phyloP scores from a whole-genome alignment of 1,140 invertebrate genomes.

The Sycobia sp. region DNA sequence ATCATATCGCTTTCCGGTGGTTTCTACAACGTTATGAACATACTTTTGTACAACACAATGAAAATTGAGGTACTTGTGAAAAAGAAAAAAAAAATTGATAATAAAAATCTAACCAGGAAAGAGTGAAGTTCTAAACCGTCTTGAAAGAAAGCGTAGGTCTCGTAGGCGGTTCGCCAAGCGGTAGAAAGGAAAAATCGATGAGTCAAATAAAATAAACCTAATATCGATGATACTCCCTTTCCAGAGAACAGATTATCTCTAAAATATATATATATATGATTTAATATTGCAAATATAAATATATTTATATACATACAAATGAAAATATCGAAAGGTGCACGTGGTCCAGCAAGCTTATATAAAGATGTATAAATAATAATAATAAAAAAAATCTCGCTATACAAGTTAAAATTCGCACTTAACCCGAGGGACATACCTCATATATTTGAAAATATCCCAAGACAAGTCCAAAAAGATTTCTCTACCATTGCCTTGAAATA shows the following conservation, averaged over 20 bases:
- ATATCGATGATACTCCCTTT: constrained; percentile 43
- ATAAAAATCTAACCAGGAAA: constrained; percentile 41
- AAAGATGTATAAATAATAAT: too few relatives aligned
- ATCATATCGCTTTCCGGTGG: constrained; percentile 44
- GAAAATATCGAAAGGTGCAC: constrained; percentile 19
- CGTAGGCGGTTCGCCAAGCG: constrained; percentile 38
- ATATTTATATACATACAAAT: constrained; percentile 27
- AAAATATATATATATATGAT: constrained; percentile 35
- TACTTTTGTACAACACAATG: constrained; percentile 12
- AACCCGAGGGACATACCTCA: constrained; percentile 40
- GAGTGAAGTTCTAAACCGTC: constrained; percentile 41
- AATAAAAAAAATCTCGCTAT: constrained; percentile 20
- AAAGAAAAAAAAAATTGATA: too few relatives aligned
- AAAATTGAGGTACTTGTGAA: too few relatives aligned
- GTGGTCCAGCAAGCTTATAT: constrained; percentile 13
- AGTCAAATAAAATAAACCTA: constrained; percentile 47
- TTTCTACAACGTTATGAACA: constrained; percentile 43
- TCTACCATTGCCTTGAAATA: constrained; percentile 31
- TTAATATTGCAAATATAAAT: too few relatives aligned
- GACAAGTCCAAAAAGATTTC: constrained; percentile 42
- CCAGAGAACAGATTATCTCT: constrained; percentile 47
- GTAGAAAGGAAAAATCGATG: constrained; percentile 45
- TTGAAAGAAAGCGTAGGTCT: constrained; percentile 45
- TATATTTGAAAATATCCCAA: constrained; percentile 48
- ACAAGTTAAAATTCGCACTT: constrained; percentile 16